Evolutionary conservation across 2,797 vertebrate genomes (phyloP).

Genomic region (Acipenser transmontanus): DNA sequence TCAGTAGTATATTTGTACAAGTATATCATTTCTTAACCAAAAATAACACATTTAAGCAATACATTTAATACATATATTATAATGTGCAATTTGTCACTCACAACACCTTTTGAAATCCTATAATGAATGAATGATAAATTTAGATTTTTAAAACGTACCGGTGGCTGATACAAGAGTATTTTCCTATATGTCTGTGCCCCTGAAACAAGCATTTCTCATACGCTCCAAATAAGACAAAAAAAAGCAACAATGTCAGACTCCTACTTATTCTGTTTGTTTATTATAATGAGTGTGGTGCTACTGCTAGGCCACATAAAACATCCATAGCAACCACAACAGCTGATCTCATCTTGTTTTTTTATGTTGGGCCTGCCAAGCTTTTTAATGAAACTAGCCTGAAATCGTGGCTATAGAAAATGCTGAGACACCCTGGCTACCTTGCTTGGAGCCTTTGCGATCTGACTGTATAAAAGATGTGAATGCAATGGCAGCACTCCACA

Average conservation of each 20-base stretch:
- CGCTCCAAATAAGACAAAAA: neutral
- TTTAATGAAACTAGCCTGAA: constrained; percentile 44
- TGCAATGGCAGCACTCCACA: constrained; percentile 28
- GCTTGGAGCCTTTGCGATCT: neutral
- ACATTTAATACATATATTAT: too few species aligned
- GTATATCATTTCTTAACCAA: too few species aligned
- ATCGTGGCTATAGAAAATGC: constrained; percentile 42
- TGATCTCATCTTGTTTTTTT: constrained; percentile 48
- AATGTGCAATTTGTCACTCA: too few species aligned
- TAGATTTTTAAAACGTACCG: too few species aligned
- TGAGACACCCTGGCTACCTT: constrained; percentile 32
- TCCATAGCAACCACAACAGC: constrained; percentile 48
- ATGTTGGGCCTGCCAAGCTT: constrained; percentile 16
- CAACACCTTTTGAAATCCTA: too few species aligned
- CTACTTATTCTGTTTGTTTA: constrained; percentile 10
- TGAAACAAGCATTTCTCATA: too few species aligned
- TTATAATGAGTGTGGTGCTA: constrained; percentile 36
- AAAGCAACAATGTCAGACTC: neutral
- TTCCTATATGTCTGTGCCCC: too few species aligned
- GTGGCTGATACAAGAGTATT: too few species aligned
- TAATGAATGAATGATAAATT: too few species aligned
- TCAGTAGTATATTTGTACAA: too few species aligned
- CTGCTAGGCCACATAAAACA: constrained; percentile 37
- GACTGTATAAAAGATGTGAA: constrained; percentile 29
- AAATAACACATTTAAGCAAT: too few species aligned